A percentile compares a stretch with the other conserved stretches of the same genome.
Conservation (phyloP, 2,797 vertebrate genomes). For the Microhierax caerulescens region DNA sequence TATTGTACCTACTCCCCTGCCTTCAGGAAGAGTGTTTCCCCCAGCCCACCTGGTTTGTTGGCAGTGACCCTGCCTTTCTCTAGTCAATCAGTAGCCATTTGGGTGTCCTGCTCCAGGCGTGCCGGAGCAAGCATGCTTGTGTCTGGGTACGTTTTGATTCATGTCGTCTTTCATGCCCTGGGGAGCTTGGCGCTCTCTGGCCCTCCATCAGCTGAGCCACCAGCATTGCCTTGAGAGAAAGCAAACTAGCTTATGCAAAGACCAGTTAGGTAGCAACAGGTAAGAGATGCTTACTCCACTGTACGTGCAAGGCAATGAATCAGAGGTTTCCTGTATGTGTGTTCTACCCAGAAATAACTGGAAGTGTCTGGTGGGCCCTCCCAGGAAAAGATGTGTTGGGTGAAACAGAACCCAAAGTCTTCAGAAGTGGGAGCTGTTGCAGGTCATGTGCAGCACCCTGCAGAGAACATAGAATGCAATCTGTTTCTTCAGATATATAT, state of each 20-base stretch:
- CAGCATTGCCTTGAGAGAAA: not conserved
- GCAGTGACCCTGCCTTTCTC: not conserved
- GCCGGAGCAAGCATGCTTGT: not conserved
- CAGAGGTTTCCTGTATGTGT: not conserved
- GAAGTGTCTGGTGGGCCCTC: not conserved
- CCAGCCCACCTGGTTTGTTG: accelerated
- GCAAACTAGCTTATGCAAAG: not conserved
- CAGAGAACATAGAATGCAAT: not conserved
- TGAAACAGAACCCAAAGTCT: not conserved
- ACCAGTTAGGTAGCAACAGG: not conserved
- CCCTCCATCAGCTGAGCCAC: not conserved
- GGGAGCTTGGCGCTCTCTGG: not conserved
- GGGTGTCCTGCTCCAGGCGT: not conserved
- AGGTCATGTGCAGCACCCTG: not conserved
- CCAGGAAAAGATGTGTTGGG: not conserved
- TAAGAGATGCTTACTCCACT: slow-evolving; percentile 28
- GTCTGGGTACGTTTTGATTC: not conserved
- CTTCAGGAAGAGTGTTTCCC: not conserved
- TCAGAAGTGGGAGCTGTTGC: not conserved
- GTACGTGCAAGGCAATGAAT: not conserved
- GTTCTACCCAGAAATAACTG: not conserved
- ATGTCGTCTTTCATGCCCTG: not conserved
- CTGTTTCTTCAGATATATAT: not conserved
- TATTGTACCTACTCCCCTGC: not conserved
- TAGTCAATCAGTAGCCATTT: too few species aligned